These are phyloP conservation scores for Seriola dumerili DNA, from an alignment of 2,113 vertebrate genomes.

Conservation along the genomic window DNA sequence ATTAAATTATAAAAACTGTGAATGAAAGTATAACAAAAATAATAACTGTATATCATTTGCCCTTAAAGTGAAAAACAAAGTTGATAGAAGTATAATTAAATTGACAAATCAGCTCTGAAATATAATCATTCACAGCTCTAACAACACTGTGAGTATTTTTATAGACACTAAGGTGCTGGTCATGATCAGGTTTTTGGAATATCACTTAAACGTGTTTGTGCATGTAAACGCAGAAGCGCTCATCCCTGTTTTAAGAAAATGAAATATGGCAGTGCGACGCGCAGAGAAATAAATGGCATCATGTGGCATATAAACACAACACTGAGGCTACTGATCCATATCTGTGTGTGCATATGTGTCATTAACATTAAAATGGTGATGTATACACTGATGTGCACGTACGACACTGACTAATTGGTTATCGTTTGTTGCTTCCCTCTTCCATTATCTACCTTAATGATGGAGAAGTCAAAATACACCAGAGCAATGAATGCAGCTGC, in stretches of 20 bases:
- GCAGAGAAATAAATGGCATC: not conserved
- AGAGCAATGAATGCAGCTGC: not conserved
- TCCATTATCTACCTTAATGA: not conserved
- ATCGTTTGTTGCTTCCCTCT: not conserved
- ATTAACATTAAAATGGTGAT: not conserved
- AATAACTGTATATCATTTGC: slow-evolving; percentile 4
- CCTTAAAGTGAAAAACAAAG: not conserved
- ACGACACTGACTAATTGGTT: not conserved
- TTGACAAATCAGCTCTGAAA: not conserved
- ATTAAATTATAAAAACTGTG: slow-evolving; percentile 15
- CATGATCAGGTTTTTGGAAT: not conserved
- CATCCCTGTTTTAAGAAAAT: not conserved
- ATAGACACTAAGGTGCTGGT: not conserved
- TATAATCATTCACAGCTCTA: not conserved
- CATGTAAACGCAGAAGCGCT: not conserved
- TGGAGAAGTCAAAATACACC: not conserved
- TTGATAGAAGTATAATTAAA: not conserved
- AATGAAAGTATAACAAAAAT: slow-evolving; percentile 4
- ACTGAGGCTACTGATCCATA: not conserved
- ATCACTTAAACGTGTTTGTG: not conserved
- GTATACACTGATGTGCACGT: not conserved
- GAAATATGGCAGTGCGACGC: not conserved
- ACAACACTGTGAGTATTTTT: not conserved
- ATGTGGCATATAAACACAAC: not conserved
- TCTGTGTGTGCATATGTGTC: not conserved